These are phyloP conservation scores for Scalopus aquaticus DNA, from an alignment of 2,113 vertebrate genomes.

Conservation along the genomic window DNA sequence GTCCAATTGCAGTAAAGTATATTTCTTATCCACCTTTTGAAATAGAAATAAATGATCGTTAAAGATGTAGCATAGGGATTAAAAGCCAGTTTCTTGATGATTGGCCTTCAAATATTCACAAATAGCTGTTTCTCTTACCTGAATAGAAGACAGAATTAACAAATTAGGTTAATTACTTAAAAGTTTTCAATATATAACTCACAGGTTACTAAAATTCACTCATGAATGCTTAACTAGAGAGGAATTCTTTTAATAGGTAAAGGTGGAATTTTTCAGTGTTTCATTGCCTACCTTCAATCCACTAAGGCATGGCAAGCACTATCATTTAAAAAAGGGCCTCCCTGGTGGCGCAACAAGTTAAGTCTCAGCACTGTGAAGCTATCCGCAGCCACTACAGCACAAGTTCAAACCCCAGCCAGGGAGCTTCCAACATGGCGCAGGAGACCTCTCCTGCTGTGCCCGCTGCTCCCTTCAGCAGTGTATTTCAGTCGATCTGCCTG, in stretches of 20 bases:
- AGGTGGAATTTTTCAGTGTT: background rate
- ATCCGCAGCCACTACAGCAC: no score
- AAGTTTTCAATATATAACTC: background rate
- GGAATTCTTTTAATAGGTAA: background rate
- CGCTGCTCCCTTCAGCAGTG: no score
- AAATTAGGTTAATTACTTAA: background rate
- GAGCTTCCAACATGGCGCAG: no score
- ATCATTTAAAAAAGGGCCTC: no score
- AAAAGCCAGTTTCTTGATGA: background rate
- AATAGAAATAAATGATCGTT: conserved; percentile 17
- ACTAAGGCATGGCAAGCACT: background rate
- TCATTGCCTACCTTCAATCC: background rate
- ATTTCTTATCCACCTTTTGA: background rate
- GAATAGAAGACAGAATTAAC: conserved; percentile 6
- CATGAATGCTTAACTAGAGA: background rate
- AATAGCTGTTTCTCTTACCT: background rate
- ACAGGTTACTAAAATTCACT: conserved; percentile 14
- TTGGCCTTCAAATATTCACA: background rate
- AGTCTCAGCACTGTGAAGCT: no score
- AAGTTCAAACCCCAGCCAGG: no score
- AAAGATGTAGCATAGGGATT: background rate
- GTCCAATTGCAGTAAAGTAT: background rate
- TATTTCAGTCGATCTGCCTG: no score
- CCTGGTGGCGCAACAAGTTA: no score
- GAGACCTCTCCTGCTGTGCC: no score